A percentile compares a stretch with the other conserved stretches of the same genome.
Evolutionary conservation across 1,140 invertebrate genomes (phyloP).

Genomic region (Drosophila quadrilineata): DNA sequence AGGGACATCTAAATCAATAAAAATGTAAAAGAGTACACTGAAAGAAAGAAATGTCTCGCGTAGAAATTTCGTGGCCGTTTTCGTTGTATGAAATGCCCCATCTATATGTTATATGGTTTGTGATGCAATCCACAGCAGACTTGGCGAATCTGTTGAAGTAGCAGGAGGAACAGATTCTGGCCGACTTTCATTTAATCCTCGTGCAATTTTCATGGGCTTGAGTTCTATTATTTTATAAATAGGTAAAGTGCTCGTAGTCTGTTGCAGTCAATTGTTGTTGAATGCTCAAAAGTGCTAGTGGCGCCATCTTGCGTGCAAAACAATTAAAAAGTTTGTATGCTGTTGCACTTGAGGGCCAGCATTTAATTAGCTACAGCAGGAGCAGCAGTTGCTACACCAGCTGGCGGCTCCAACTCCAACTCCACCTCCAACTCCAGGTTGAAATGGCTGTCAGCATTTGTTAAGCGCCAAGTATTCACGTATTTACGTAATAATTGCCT

Average conservation of each 20-base stretch:
- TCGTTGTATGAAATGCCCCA: too few relatives aligned
- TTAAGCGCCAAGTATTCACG: slow-evolving; percentile 43
- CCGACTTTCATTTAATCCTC: slow-evolving; percentile 20
- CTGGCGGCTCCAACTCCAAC: slow-evolving; percentile 31
- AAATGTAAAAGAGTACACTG: too few relatives aligned
- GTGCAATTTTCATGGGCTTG: not conserved
- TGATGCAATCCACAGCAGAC: too few relatives aligned
- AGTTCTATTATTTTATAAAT: not conserved
- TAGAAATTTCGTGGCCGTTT: too few relatives aligned
- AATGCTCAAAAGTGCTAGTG: slow-evolving; percentile 16
- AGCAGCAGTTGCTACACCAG: too few relatives aligned
- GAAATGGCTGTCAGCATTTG: slow-evolving; percentile 44
- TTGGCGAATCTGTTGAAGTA: too few relatives aligned
- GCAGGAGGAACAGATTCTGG: too few relatives aligned
- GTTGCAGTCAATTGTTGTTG: slow-evolving; percentile 30
- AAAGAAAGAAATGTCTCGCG: too few relatives aligned
- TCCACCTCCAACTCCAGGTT: too few relatives aligned
- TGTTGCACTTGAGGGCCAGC: slow-evolving; percentile 45
- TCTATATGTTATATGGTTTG: too few relatives aligned
- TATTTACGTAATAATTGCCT: slow-evolving; percentile 65
- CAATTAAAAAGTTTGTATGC: slow-evolving; percentile 70
- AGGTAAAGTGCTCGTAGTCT: not conserved
- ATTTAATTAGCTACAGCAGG: slow-evolving; percentile 66
- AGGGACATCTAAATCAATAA: too few relatives aligned
- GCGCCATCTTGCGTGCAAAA: slow-evolving; percentile 63